phyloP scores from a whole-genome alignment of 2,113 vertebrate genomes.

The Canis aureus region DNA sequence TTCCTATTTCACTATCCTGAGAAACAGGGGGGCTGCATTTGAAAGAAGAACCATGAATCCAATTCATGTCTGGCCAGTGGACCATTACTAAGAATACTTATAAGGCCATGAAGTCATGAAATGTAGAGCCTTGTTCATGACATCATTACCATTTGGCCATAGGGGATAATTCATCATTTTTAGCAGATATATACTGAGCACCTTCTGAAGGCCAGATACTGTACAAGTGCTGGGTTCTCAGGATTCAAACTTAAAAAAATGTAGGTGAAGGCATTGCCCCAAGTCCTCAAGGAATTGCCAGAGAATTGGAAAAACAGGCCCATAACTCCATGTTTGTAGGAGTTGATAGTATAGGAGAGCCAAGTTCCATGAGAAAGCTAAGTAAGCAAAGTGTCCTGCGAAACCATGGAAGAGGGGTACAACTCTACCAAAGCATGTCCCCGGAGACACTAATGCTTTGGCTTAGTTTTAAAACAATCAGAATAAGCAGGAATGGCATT shows the following conservation, averaged over 20 bases:
- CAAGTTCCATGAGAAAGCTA: background rate
- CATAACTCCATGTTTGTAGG: background rate
- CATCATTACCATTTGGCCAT: background rate
- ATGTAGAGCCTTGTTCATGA: background rate
- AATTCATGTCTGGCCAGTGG: background rate
- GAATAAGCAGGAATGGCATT: background rate
- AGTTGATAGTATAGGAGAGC: background rate
- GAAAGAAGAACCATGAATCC: background rate
- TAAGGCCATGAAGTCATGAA: background rate
- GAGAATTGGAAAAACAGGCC: background rate
- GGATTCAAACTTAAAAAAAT: background rate
- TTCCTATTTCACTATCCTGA: background rate
- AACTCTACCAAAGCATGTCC: background rate
- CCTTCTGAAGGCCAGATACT: background rate
- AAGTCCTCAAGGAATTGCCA: background rate
- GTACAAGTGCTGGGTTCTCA: background rate
- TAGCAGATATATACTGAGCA: conserved; percentile 11
- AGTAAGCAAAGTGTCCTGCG: background rate
- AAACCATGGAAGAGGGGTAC: background rate
- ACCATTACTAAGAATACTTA: background rate
- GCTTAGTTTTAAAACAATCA: background rate
- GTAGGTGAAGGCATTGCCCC: background rate
- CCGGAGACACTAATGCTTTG: background rate
- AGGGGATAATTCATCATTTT: background rate
- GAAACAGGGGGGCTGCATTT: background rate